These are phyloP conservation scores for Amphiura filiformis DNA, from an alignment of 35 echinoderm and acorn worm genomes.

Conservation along the genomic window DNA sequence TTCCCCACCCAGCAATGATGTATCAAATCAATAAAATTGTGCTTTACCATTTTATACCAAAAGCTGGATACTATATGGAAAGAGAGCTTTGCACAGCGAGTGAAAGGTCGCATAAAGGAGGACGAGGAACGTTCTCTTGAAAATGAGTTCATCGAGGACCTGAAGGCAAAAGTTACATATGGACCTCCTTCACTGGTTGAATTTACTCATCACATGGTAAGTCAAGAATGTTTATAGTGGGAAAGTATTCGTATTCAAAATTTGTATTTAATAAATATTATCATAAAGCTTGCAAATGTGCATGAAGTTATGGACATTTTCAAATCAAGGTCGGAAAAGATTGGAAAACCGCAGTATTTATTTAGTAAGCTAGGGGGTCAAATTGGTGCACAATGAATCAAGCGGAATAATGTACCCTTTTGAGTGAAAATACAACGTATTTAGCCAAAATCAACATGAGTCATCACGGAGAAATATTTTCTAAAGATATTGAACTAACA, in stretches of 20 bases:
- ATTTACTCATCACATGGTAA: slow-evolving; percentile 97
- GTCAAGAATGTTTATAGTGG: neutral
- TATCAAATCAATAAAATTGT: too few species aligned
- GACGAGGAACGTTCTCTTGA: slow-evolving; percentile 67
- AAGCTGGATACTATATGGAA: slow-evolving; percentile 69
- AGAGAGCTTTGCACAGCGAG: slow-evolving; percentile 66
- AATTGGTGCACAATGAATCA: too few species aligned
- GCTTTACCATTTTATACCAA: neutral
- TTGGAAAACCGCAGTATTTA: too few species aligned
- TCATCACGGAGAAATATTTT: too few species aligned
- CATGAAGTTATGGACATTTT: neutral
- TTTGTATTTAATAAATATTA: neutral
- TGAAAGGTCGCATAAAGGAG: slow-evolving; percentile 57
- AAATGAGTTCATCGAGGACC: slow-evolving; percentile 65
- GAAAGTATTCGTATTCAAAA: neutral
- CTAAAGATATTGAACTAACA: too few species aligned
- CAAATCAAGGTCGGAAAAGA: neutral
- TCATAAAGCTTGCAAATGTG: neutral
- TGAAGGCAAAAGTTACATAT: slow-evolving; percentile 78
- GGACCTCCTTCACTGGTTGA: slow-evolving; percentile 78
- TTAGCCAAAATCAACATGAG: too few species aligned
- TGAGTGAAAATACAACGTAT: too few species aligned
- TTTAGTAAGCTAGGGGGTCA: too few species aligned
- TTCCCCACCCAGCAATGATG: too few species aligned
- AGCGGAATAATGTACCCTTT: neutral